These are phyloP conservation scores for Nemoura dubitans DNA, from an alignment of 2,888 invertebrate species.

Conservation along the genomic window DNA sequence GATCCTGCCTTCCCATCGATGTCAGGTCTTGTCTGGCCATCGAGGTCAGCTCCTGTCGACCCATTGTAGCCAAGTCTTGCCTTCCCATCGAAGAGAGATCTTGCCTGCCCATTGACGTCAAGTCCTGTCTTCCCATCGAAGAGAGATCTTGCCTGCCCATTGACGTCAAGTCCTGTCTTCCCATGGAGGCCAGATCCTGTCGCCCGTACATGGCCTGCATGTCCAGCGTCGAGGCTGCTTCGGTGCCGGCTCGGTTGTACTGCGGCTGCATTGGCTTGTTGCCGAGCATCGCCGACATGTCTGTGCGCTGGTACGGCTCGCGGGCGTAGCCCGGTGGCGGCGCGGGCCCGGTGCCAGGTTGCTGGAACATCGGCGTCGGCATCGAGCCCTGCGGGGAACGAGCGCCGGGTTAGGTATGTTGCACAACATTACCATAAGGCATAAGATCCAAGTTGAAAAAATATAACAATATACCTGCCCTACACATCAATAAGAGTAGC, in stretches of 20 bases:
- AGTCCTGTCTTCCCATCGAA: too few species aligned
- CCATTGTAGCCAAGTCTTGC: too few species aligned
- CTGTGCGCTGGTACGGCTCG: neutral
- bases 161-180: neutral
- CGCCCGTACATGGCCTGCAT: conserved; percentile 40
- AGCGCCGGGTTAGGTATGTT: too few species aligned
- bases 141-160: neutral
- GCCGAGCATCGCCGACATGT: neutral
- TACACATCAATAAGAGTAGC: too few species aligned
- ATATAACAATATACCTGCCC: too few species aligned
- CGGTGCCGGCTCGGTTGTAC: conserved; percentile 44
- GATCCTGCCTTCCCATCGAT: too few species aligned
- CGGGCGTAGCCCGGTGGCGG: neutral
- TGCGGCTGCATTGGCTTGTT: neutral
- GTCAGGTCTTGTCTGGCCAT: too few species aligned
- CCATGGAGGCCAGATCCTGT: conserved; percentile 8
- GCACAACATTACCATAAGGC: too few species aligned
- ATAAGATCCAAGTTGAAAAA: too few species aligned
- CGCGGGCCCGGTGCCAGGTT: conserved; percentile 20
- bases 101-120: too few species aligned
- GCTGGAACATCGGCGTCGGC: conserved; percentile 46
- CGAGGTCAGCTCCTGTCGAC: too few species aligned
- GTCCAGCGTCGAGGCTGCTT: conserved; percentile 23
- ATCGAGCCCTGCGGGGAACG: conserved; percentile 28
- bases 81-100: too few species aligned